These are phyloP conservation scores for Colinus virginianus DNA, from an alignment of 2,113 vertebrate species.

Conservation along the genomic window DNA sequence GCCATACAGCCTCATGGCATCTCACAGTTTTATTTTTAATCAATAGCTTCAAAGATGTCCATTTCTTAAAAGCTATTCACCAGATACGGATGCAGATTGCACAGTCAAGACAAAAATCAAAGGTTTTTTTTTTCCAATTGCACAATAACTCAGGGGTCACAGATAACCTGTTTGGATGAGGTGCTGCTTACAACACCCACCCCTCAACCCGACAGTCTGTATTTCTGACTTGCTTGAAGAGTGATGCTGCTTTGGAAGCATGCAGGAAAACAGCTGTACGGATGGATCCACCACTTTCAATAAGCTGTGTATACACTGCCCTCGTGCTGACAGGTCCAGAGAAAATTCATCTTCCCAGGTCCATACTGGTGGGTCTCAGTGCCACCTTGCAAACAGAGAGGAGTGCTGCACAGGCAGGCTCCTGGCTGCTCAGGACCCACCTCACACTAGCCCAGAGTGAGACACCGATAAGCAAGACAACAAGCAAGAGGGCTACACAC, in stretches of 20 bases:
- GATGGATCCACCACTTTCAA: conserved; percentile 23
- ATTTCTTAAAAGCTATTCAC: background rate
- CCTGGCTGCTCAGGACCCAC: background rate
- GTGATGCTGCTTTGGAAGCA: conserved; percentile 4
- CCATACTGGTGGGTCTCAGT: background rate
- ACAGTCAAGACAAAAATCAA: background rate
- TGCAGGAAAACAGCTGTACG: background rate
- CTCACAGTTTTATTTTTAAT: background rate
- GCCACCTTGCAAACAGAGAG: background rate
- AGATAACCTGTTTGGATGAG: background rate
- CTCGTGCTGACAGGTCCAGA: background rate
- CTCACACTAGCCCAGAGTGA: accelerated
- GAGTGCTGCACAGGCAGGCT: background rate
- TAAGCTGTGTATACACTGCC: background rate
- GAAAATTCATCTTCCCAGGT: background rate
- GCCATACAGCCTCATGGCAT: background rate
- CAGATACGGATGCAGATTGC: background rate
- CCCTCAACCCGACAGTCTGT: background rate
- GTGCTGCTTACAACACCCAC: background rate
- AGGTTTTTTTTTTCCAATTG: background rate
- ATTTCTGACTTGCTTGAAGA: background rate
- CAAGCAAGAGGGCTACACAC: accelerated
- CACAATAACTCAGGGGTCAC: background rate
- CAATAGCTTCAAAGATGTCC: background rate
- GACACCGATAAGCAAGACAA: accelerated